These are phyloP conservation scores for Microtus pennsylvanicus DNA, from an alignment of 2,113 vertebrate species.

Conservation along the genomic window DNA sequence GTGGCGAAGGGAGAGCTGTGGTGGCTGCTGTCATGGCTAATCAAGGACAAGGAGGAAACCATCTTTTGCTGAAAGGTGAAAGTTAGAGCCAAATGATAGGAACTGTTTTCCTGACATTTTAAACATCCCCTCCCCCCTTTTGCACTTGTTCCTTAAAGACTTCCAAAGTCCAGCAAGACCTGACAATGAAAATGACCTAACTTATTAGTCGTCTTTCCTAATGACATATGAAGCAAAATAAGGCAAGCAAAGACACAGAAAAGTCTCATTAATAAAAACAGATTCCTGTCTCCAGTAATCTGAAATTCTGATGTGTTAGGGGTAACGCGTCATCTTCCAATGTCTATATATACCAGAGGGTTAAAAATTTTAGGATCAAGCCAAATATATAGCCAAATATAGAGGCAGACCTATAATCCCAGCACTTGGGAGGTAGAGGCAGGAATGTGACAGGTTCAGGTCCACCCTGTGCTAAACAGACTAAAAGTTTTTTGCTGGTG, in stretches of 20 bases:
- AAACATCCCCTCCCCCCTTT: neutral
- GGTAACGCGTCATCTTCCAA: neutral
- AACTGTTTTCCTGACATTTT: slow-evolving; percentile 1
- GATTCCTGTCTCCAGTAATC: neutral
- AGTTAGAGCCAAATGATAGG: slow-evolving; percentile 3
- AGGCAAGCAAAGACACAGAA: neutral
- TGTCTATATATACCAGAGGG: neutral
- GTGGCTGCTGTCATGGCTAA: slow-evolving; percentile 37
- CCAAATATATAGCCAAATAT: neutral
- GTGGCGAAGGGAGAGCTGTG: neutral
- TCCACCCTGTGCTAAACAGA: neutral
- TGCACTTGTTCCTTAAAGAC: slow-evolving; percentile 17
- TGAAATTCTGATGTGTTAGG: neutral
- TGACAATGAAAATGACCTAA: neutral
- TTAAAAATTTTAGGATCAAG: neutral
- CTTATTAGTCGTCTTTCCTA: neutral
- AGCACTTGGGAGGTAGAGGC: neutral
- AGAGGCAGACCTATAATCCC: too few relatives aligned
- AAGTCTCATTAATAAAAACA: neutral
- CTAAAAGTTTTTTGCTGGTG: neutral
- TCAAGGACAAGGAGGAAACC: slow-evolving; percentile 48
- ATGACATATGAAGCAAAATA: slow-evolving; percentile 23
- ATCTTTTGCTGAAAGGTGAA: neutral
- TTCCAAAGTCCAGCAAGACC: neutral
- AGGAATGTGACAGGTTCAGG: neutral